Base-by-base conservation (phyloP, 1,140 invertebrate species). In the Drosophila lini region DNA sequence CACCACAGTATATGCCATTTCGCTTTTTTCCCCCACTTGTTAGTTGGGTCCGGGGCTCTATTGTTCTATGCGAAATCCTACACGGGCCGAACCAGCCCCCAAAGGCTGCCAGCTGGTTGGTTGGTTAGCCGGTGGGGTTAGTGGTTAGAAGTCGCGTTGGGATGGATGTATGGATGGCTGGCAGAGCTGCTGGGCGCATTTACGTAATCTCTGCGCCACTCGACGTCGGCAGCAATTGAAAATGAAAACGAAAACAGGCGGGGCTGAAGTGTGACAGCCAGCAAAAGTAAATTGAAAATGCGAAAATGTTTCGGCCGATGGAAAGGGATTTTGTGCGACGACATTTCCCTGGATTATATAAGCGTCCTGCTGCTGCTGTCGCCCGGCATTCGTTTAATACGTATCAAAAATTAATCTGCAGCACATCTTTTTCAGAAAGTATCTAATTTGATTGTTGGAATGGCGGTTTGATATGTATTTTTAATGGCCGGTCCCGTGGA, bases 171-270 rank as follows among this genome's bases (percentile, higher is more conserved):
- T 50, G 58, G 58, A 6, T 34, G 60, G 50, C 41, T 55, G 59
- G 55, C 22, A 63, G 77, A 74, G 55, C 74, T 81, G 69, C 57
- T 69, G 80, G 60, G 77, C 34, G 71, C 42, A 67, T 86, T 85
- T 85, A 85, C 78, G 81, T 85, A 85, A 85, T 85, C 78, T 53
- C 62, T 50, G 78, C 73, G 81, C 81, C 81, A 80, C 77, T 85
- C 58, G 68, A 70, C 68, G 52, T 25, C 34, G 67, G 47, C 44
- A 53, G 74, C 81, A 75, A 75, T 85, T 85, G 82, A 78, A 80
- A 85, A 81, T 41, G 76, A 83, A 84, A 83, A 78, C 41, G 47
- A 53, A 67, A 69, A 41, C 42, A 44, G 61, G 62, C 44, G 38
- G 34, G 55, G 32, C 58, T 41, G 50, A 44, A 48, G 63, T 68